Conservation (phyloP, 2,888 invertebrate species). For the Apamea monoglypha region DNA sequence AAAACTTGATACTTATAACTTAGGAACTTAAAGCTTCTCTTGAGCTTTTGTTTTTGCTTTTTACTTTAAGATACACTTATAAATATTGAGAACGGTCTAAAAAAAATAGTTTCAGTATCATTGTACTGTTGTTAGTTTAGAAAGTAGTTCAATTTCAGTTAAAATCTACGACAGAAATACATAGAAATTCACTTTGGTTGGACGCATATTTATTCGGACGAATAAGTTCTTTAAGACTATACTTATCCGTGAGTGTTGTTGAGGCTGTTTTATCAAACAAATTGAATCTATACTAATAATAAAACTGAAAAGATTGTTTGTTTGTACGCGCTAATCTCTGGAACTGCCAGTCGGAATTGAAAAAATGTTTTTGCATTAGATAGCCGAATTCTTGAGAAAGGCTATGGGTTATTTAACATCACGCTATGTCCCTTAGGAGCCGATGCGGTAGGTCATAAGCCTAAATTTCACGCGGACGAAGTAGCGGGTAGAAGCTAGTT, state of each 20-base stretch:
- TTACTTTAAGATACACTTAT: neutral
- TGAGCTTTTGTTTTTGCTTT: neutral
- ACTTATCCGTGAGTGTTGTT: too few relatives aligned
- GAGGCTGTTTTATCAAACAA: neutral
- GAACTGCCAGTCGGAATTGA: neutral
- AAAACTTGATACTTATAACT: slow-evolving; percentile 34
- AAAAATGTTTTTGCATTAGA: neutral
- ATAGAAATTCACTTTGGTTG: neutral
- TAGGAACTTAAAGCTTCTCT: slow-evolving; percentile 15
- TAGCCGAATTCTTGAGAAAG: neutral
- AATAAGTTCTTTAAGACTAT: too few relatives aligned
- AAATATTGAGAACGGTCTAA: neutral
- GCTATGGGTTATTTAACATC: neutral
- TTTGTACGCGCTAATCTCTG: neutral
- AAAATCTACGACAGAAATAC: neutral
- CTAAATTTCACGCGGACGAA: neutral
- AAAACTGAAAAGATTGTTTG: neutral
- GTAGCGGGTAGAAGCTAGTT: neutral
- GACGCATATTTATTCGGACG: too few relatives aligned
- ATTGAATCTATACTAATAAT: neutral
- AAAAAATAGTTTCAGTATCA: neutral
- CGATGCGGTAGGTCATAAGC: neutral
- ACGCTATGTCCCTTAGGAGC: neutral
- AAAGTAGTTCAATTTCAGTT: neutral
- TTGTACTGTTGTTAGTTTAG: neutral